Percentiles rank a stretch among this genome's conserved stretches.
Evolutionary conservation across 2,888 invertebrate species (phyloP).

Genomic region (Archips crataeganus): DNA sequence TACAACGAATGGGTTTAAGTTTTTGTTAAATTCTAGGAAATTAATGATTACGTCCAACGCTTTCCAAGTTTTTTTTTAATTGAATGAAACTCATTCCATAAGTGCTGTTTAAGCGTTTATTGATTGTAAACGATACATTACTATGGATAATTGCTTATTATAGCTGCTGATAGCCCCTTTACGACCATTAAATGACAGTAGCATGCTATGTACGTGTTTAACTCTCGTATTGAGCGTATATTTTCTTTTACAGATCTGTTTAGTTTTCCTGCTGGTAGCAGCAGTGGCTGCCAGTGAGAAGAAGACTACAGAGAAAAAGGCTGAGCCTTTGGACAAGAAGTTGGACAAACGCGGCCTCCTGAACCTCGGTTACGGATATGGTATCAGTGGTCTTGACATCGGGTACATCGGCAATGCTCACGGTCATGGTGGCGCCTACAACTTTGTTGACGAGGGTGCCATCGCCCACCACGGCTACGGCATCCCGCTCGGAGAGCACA

Average conservation of each 20-base stretch:
- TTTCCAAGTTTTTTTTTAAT: constrained; percentile 43
- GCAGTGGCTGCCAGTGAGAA: constrained; percentile 90
- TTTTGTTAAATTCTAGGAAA: constrained; percentile 42
- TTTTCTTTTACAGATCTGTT: constrained; percentile 86
- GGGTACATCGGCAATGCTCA: constrained; percentile 89
- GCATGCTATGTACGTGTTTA: not conserved
- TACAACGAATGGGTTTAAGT: constrained; percentile 31
- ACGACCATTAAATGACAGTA: constrained; percentile 8
- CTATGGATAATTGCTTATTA: constrained; percentile 23
- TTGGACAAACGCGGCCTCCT: constrained; percentile 93
- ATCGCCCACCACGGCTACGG: constrained; percentile 54
- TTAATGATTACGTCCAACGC: constrained; percentile 36
- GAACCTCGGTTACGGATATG: constrained; percentile 93
- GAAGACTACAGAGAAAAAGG: constrained; percentile 85
- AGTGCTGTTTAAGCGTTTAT: constrained; percentile 39
- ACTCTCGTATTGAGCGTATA: not conserved
- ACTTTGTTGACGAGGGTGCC: constrained; percentile 67
- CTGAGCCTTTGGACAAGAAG: constrained; percentile 89
- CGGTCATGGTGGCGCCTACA: constrained; percentile 84
- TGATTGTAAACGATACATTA: constrained; percentile 37
- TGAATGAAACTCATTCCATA: constrained; percentile 40
- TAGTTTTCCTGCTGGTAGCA: constrained; percentile 91
- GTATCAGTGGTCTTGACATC: constrained; percentile 90
- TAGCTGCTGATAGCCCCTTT: not conserved
- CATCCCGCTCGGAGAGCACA: constrained; percentile 73